Base-by-base conservation (phyloP, 1,140 invertebrate genomes). In the Brachionus calyciflorus region DNA sequence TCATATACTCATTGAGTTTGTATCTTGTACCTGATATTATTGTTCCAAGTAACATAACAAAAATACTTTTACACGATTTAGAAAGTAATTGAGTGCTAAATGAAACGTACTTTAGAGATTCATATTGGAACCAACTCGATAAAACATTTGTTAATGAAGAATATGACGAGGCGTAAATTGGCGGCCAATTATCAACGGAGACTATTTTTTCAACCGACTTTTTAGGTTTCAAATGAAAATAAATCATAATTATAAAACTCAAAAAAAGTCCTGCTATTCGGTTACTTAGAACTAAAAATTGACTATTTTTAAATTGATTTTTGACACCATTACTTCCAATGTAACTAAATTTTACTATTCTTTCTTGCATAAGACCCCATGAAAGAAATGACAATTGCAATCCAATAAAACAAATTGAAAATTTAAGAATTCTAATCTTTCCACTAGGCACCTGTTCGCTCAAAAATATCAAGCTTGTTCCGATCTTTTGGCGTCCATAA, bases 41-140 rank as follows among this genome's bases (percentile, higher is more conserved):
- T 51, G 28, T 73, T 9, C 96, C 95, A 94, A 98, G 96, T 80
- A 97, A 84, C 94, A 98, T 98, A 6, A 97, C 94, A n/a, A 94
- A 93, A 80, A 98, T 17, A 24, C 33, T 77, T 55, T 69, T 69
- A 40, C 49, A 30, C 3, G 60, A 49, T 70, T 77, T 77, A 5
- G 48, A 14, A 14, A 77, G 7, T 4, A 77, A 19, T 57, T 68
- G 60, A 53, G 19, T 55, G 26, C 44, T 60, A 46, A 77, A 77
- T 19, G 21, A 40, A 12, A 77, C 60, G 37, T 41, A 77, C 46
- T 57, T 68, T 1, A 77, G 33, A 1, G 60, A 49, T 57, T 77
- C 76, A 33, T 77, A 77, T 24, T 77, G 76, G 19, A 68, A 77
- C 76, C 76, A 77, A 19, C 44, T 69, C 5, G 21, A 30, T 6